Conservation (phyloP, 2,888 invertebrate genomes). For the Oscheius sp. region DNA sequence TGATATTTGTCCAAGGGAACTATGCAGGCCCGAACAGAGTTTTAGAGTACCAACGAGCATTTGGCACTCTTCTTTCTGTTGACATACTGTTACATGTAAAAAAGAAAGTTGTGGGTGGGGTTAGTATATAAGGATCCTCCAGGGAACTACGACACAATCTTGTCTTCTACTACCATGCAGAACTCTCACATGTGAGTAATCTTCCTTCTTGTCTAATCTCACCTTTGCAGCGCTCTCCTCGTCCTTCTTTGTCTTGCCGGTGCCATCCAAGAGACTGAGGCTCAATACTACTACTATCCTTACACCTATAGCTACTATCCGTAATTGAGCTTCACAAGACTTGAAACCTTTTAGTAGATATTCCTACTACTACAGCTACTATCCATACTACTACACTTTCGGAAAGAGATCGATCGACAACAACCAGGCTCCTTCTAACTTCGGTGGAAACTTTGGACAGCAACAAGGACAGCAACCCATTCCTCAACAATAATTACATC, state of each 20-base stretch:
- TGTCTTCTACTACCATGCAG: conserved; percentile 4
- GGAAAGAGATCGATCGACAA: conserved; percentile 41
- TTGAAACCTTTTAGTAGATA: conserved; percentile 23
- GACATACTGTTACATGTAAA: conserved; percentile 27
- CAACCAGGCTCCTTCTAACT: conserved; percentile 29
- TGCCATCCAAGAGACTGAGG: conserved; percentile 40
- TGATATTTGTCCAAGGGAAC: conserved; percentile 2
- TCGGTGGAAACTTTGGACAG: conserved; percentile 2
- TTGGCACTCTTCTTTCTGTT: conserved; percentile 21
- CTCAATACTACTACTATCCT: conserved; percentile 43
- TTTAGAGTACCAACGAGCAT: conserved; percentile 19
- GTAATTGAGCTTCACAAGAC: not conserved
- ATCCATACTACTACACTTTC: conserved; percentile 20
- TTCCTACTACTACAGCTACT: conserved; percentile 8
- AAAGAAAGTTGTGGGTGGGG: conserved; percentile 26
- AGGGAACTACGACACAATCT: conserved; percentile 7
- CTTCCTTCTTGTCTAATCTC: not conserved
- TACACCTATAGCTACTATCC: conserved; percentile 29
- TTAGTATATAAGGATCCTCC: conserved; percentile 5
- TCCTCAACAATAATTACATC: too few species aligned
- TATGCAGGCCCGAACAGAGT: conserved; percentile 17
- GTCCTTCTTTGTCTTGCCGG: conserved; percentile 38
- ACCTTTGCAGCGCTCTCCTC: conserved; percentile 27
- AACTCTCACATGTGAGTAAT: conserved; percentile 23
- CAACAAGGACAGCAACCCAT: conserved; percentile 18